Base-by-base conservation (phyloP, 1,140 invertebrate species). In the Zaprionus kolodkinae region DNA sequence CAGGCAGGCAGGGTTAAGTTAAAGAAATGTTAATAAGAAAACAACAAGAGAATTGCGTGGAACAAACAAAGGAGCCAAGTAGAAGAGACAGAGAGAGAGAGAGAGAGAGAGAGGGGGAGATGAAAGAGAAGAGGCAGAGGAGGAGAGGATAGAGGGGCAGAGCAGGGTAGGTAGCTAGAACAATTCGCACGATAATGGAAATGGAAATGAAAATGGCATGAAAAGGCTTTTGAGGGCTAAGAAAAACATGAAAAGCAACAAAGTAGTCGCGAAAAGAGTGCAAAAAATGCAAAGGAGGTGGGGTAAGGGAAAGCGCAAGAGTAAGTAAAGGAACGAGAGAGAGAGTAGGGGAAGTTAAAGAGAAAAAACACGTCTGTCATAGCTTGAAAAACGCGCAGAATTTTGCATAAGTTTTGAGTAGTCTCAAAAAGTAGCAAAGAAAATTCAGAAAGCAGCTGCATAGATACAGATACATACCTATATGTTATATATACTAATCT, bases 101-200 rank as follows among this genome's bases (percentile, higher is more conserved):
- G n/a, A n/a, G n/a, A n/a, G n/a, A n/a, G n/a, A n/a, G n/a, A n/a
- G n/a, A n/a, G n/a, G n/a, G n/a, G n/a, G n/a, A n/a, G n/a, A n/a
- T n/a, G n/a, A n/a, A n/a, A n/a, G n/a, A n/a, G n/a, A 60, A 27
- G 13, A 6, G 9, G 38, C 48, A 7, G 1, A 7, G 48, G 43
- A 45, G 36, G 21, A 11, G 25, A 6, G 55, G 38, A 15, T 13
- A 17, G 21, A 45, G 54, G 6, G 30, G 17, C 36, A 15, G 35
- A 33, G 27, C 21, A 25, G 25, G 36, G 45, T 21, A 40, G 40
- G 45, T 36, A 55, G 63, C 63, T 67, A 67, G 65, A 60, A 54
- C 52, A 72, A 64, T 88, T 87, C 83, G 76, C 80, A 87, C 70
- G 84, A 69, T 88, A 88, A 87, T 88, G 84, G 79, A 82, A 87